phyloP scores from a whole-genome alignment of 2,113 vertebrate genomes.

The Alligator sinensis region DNA sequence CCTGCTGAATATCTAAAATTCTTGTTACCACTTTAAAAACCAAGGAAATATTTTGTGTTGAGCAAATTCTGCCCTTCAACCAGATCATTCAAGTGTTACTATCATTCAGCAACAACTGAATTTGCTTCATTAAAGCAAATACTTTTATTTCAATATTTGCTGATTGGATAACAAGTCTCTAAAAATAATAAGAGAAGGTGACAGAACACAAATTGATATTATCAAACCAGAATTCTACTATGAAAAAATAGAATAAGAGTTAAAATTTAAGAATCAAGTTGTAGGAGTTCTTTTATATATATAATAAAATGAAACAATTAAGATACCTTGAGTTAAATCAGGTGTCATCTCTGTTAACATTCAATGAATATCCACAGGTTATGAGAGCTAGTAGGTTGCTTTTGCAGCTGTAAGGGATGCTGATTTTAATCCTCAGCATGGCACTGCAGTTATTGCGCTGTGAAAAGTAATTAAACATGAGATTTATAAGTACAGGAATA shows the following conservation, averaged over 20 bases:
- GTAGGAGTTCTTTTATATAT: not conserved
- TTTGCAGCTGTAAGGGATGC: not conserved
- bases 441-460: not conserved
- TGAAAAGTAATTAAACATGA: not conserved
- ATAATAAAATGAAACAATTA: not conserved
- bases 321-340: not conserved
- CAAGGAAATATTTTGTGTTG: not conserved
- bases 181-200: not conserved
- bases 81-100: not conserved
- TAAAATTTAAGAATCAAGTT: fast-evolving
- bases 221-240: not conserved
- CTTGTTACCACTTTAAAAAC: not conserved
- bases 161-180: not conserved
- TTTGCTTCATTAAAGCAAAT: not conserved
- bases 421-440: not conserved
- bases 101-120: not conserved
- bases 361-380: not conserved
- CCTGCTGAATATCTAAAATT: fast-evolving
- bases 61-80: not conserved
- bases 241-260: not conserved
- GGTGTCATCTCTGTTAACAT: not conserved
- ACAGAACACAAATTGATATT: not conserved
- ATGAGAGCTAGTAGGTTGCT: not conserved
- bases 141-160: not conserved
- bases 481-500: not conserved